Percentiles rank a stretch among this genome's conserved stretches.
phyloP scores from a whole-genome alignment of 2,888 invertebrate genomes.

The Tipula lateralis region DNA sequence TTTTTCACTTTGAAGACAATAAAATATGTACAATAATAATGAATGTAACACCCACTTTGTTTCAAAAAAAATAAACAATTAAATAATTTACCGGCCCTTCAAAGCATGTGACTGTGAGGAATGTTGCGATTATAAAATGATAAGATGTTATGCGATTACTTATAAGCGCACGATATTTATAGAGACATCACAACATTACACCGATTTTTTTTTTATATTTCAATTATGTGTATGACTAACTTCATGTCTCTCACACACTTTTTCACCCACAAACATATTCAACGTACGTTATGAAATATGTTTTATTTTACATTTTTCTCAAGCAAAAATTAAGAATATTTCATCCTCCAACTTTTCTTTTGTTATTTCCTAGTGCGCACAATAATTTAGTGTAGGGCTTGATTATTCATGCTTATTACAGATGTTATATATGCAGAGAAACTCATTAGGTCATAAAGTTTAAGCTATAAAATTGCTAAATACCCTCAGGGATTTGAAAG shows the following conservation, averaged over 20 bases:
- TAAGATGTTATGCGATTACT: not conserved
- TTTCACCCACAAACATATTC: not conserved
- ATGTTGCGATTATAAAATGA: not conserved
- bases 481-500: not conserved
- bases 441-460: not conserved
- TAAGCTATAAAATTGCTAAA: not conserved
- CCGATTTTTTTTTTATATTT: not conserved
- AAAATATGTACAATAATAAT: not conserved
- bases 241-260: not conserved
- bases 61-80: not conserved
- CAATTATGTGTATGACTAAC: not conserved
- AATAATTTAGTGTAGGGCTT: not conserved
- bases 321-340: not conserved
- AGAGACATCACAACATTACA: not conserved
- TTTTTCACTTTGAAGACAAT: conserved; percentile 7
- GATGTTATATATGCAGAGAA: not conserved
- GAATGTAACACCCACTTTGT: not conserved
- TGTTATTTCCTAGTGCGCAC: not conserved
- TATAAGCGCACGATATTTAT: not conserved
- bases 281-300: not conserved
- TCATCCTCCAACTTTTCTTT: not conserved
- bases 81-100: not conserved
- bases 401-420: not conserved
- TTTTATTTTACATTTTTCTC: not conserved
- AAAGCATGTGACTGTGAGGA: not conserved